A percentile compares a stretch with the other conserved stretches of the same genome.
Conservation (phyloP, 2,888 invertebrate species). For the Heliconius sara region DNA sequence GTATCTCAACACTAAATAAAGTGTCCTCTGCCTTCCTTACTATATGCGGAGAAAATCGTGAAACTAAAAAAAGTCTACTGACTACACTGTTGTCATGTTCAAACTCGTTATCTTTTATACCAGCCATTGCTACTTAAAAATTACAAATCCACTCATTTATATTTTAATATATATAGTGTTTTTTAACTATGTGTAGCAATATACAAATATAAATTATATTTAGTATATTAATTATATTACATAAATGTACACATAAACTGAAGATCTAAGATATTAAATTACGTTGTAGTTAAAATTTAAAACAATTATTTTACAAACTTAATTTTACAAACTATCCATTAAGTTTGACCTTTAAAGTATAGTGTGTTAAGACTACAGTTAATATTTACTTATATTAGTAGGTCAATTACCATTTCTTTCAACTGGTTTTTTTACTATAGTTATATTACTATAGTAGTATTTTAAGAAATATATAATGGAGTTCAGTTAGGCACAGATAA, state of each 20-base stretch:
- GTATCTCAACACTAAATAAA: no score
- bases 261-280: background rate
- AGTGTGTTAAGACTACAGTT: conserved; percentile 7
- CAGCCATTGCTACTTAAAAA: background rate
- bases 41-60: no score
- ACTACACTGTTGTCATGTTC: background rate
- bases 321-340: conserved; percentile 10
- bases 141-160: background rate
- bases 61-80: no score
- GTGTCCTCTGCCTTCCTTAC: no score
- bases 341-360: conserved; percentile 19
- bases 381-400: background rate
- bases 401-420: conserved; percentile 9
- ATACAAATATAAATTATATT: background rate
- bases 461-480: no score
- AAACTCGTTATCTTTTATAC: background rate
- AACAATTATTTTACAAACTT: conserved; percentile 19
- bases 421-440: background rate
- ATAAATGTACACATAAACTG: conserved; percentile 1
- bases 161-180: no score
- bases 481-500: no score
- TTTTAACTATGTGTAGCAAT: background rate
- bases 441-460: no score
- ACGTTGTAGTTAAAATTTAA: background rate
- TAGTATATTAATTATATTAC: background rate